Evolutionary conservation across 2,797 vertebrate species (phyloP).

Genomic region (Argya squamiceps): DNA sequence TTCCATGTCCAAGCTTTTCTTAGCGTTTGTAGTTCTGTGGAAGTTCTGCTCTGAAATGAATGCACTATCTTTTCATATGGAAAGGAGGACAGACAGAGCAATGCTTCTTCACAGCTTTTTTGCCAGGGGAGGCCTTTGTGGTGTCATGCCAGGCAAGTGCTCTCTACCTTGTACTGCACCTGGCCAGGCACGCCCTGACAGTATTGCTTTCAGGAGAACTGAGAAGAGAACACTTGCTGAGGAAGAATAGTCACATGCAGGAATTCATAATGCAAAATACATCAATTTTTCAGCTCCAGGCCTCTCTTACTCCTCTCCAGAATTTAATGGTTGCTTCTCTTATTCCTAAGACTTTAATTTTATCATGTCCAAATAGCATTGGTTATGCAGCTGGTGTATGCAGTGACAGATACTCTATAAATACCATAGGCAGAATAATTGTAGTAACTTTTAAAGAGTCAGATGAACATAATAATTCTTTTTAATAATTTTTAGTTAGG

Average conservation of each 20-base stretch:
- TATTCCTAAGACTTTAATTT: not conserved
- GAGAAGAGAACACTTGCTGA: not conserved
- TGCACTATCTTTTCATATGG: constrained; percentile 79
- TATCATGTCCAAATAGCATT: not conserved
- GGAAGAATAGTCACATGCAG: not conserved
- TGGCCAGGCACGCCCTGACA: not conserved
- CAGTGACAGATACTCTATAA: not conserved
- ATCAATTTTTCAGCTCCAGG: not conserved
- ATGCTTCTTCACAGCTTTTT: constrained; percentile 83
- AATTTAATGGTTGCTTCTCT: not conserved
- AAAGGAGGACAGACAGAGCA: constrained; percentile 66
- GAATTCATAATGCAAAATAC: not conserved
- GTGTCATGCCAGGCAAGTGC: constrained; percentile 72
- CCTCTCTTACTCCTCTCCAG: not conserved
- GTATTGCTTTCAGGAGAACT: not conserved
- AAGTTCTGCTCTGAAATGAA: constrained; percentile 70
- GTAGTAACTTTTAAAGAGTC: not conserved
- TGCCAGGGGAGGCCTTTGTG: constrained; percentile 76
- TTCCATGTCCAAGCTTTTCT: not conserved
- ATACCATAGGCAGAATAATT: not conserved
- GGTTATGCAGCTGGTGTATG: not conserved
- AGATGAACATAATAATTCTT: not conserved
- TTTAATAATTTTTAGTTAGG: not conserved
- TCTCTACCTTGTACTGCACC: not conserved
- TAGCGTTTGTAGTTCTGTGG: not conserved